These are phyloP conservation scores for Gadopsis marmoratus DNA, from an alignment of 2,797 vertebrate species.

Conservation along the genomic window DNA sequence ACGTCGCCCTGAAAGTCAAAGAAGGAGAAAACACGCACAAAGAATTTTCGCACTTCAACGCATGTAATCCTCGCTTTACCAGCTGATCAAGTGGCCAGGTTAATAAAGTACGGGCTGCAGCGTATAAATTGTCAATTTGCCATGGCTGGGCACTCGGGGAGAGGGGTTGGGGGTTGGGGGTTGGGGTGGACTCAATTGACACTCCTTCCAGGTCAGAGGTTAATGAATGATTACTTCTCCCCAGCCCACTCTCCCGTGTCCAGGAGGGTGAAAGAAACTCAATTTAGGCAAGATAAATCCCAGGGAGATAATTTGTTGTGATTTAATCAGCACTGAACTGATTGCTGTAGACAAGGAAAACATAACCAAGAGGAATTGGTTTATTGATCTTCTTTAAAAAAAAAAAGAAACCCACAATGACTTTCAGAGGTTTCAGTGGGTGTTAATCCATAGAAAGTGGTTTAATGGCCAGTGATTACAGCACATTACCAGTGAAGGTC, in stretches of 20 bases:
- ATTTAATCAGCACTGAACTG: conserved; percentile 79
- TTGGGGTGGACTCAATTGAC: conserved; percentile 66
- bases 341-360: conserved; percentile 80
- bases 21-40: conserved; percentile 1
- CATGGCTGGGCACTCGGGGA: conserved; percentile 48
- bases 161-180: no score
- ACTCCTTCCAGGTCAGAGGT: conserved; percentile 82
- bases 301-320: conserved; percentile 79
- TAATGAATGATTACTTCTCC: conserved; percentile 87
- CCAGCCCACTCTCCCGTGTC: conserved; percentile 80
- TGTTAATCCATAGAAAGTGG: conserved; percentile 73
- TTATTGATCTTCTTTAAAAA: conserved; percentile 76
- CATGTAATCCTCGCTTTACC: conserved; percentile 45
- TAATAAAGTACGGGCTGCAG: conserved; percentile 75
- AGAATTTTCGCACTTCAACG: conserved; percentile 9
- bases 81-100: conserved; percentile 72
- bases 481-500: conserved; percentile 46
- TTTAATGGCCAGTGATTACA: conserved; percentile 75
- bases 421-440: conserved; percentile 52
- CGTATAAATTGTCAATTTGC: conserved; percentile 77
- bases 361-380: conserved; percentile 80
- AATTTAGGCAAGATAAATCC: conserved; percentile 82
- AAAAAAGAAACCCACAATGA: conserved; percentile 32
- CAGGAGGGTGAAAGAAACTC: conserved; percentile 80
- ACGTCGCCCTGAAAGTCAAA: conserved; percentile 22